Percentiles rank a stretch among this genome's conserved stretches.
phyloP scores from a whole-genome alignment of 2,113 vertebrate species.

The Nothoprocta pentlandii region DNA sequence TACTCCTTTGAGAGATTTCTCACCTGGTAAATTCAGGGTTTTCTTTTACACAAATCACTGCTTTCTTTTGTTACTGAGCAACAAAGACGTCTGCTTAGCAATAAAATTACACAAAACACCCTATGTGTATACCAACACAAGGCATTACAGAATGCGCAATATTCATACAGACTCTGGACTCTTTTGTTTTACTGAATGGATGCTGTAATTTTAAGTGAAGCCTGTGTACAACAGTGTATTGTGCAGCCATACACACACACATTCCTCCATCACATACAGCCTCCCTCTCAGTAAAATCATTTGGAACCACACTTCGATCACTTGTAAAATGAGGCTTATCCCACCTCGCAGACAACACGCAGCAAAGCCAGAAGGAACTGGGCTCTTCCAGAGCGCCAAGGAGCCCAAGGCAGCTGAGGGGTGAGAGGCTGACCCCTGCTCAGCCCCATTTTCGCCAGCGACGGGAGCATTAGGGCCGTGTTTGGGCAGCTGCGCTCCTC shows the following conservation, averaged over 20 bases:
- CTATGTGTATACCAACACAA: neutral
- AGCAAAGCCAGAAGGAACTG: neutral
- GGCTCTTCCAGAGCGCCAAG: neutral
- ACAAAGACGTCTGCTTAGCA: neutral
- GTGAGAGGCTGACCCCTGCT: neutral
- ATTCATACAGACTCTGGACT: neutral
- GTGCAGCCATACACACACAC: too few species aligned
- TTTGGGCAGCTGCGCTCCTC: neutral
- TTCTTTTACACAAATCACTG: neutral
- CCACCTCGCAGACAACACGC: neutral
- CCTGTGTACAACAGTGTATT: neutral
- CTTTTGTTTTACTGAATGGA: neutral
- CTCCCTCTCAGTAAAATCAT: neutral
- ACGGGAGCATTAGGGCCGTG: neutral
- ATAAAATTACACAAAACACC: neutral
- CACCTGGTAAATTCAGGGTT: slow-evolving; percentile 4
- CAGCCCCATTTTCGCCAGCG: slow-evolving; percentile 25
- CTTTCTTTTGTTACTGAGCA: neutral
- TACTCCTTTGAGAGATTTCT: neutral
- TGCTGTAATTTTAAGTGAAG: neutral
- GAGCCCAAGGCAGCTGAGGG: neutral
- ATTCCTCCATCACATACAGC: neutral
- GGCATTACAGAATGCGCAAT: neutral
- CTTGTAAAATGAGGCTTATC: neutral
- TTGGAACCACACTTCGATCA: neutral